Evolutionary conservation across 2,888 invertebrate species (phyloP), one percentile per base, ranked within the genome.

Genomic region (Cyclophora punctaria): DNA sequence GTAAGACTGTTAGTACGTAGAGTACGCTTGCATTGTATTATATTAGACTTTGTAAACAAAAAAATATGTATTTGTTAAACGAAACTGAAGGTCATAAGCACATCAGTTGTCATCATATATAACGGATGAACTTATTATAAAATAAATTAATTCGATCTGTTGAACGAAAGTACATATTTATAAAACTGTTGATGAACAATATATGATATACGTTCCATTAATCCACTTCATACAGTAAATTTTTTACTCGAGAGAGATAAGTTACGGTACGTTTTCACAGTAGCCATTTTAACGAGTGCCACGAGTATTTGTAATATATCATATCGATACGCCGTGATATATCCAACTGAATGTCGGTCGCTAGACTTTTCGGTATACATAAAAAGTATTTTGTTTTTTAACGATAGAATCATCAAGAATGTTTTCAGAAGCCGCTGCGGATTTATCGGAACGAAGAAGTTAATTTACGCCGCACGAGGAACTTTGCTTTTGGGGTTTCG

Each of bases 371-470:
- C 52, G 52, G 35, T 48, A 45, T 59, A 56, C 48, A 64, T 63
- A 61, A 66, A 69, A 20, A 20, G 20, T 63, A 62, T 62, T 66
- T 63, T 52, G 62, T 55, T 64, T 62, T 60, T 53, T 54, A 64
- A 66, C 62, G 63, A 67, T 64, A 61, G 56, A 53, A 60, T 61
- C 63, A 63, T 51, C 57, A 64, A 59, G 68, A 71, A 69, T 71
- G 59, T 69, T 71, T 63, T 59, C 63, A 63, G 67, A 71, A 71
- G 60, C 67, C 64, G 60, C 67, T 60, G 64, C 64, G 63, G 70
- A 74, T 76, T 71, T 71, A 72, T 72, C 66, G 63, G 60, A 67
- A 64, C 62, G 67, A 69, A 69, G 67, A 76, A 75, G 75, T 76
- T 74, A 75, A 79, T 75, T 75, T 75, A 73, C 69, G 63, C 70